Base-by-base conservation (phyloP, 2,888 invertebrate genomes). In the Saturnia japonica region DNA sequence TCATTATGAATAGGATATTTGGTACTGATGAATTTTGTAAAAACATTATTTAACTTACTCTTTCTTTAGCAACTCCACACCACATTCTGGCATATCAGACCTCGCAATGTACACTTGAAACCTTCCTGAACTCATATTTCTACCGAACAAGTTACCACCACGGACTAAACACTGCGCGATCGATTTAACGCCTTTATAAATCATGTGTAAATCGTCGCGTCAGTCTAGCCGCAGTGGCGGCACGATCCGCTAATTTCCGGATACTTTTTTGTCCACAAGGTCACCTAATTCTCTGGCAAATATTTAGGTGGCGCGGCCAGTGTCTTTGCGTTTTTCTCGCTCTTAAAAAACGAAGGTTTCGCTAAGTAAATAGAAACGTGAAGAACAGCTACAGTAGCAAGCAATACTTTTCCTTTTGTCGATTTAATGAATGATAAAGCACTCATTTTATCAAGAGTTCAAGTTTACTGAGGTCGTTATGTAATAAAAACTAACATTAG, bases 91-190 rank as follows among this genome's bases (percentile, higher is more conserved):
- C 89, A 96, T 95, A 85, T 96, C 95, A 64, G 93, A 88, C 22
- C 96, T 94, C n/a, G 96, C 96, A 67, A 96, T 88, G 72, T 95
- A 95, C 71, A 97, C 95, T 82, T 94, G 94, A 40, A 94, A 94
- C 82, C 90, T 92, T 51, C 78, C 80, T 69, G 78, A 72, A 76
- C 89, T 89, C 92, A 93, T 93, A 70, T 84, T 90, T 78, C 86
- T 86, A 14, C 78, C 76, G 66, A 78, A 76, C 40, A 78, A 71
- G 72, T 76, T 74, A 74, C 74, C 74, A 68, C 76, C 75, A 47
- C 78, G 75, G 70, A 87, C 75, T 83, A 87, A 79, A 74, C 77
- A 77, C 74, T 78, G 74, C 43, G 78, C 72, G 42, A 79, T 34
- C 64, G 68, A 51, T 47, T 47, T 51, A 14, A 71, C 25, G 69